A percentile compares a stretch with the other conserved stretches of the same genome.
Conservation (phyloP, 2,888 invertebrate genomes). For the Eueremaeus valkanovi region DNA sequence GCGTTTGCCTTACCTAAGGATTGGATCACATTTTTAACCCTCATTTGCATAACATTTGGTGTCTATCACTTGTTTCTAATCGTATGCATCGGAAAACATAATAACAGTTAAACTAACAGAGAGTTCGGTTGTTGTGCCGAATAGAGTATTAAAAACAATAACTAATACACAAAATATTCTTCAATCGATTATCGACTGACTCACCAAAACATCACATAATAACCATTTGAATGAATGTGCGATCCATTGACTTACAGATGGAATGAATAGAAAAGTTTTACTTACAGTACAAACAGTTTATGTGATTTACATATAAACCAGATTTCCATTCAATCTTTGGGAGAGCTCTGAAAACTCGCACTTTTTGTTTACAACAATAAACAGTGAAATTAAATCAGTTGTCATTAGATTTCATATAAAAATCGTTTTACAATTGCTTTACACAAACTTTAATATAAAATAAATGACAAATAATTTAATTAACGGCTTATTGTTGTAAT, state of each 20-base stretch:
- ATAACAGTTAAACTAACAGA: slow-evolving; percentile 1
- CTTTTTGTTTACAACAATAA: slow-evolving; percentile 24
- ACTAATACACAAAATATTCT: too few relatives aligned
- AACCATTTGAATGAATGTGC: background rate
- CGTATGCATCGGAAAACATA: slow-evolving; percentile 2
- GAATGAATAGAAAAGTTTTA: background rate
- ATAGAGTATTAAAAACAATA: too few relatives aligned
- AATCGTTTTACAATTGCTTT: too few relatives aligned
- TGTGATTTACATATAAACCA: too few relatives aligned
- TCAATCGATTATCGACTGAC: too few relatives aligned
- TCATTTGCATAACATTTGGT: background rate
- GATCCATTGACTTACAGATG: background rate
- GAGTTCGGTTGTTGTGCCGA: background rate
- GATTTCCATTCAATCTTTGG: too few relatives aligned
- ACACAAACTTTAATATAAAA: too few relatives aligned
- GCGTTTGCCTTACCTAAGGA: slow-evolving; percentile 28
- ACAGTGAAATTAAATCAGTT: background rate
- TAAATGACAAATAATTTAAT: background rate
- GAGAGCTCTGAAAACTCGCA: slow-evolving; percentile 2
- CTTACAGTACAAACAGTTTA: too few relatives aligned
- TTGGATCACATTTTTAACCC: background rate
- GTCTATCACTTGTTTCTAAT: slow-evolving; percentile 18
- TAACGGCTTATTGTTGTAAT: background rate
- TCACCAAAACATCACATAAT: too few relatives aligned
- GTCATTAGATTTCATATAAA: too few relatives aligned